Conservation (phyloP, 1,140 invertebrate species). For the Trypoxylus dichotomus region DNA sequence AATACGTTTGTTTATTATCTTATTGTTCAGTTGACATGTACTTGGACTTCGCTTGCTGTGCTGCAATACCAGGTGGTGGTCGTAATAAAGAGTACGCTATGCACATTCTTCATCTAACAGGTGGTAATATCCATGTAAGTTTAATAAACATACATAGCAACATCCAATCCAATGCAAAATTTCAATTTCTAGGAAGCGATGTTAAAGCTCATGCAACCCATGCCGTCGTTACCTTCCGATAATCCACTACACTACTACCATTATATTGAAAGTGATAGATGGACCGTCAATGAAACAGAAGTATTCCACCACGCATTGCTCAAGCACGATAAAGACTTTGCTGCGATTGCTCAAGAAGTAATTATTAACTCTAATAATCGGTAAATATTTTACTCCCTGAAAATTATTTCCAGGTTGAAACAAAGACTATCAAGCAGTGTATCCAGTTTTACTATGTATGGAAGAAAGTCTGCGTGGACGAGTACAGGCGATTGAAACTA, state of each 20-base stretch:
- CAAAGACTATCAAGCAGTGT: conserved; percentile 91
- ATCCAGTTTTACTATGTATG: conserved; percentile 98
- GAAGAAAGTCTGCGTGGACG: conserved; percentile 94
- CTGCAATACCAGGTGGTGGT: conserved; percentile 85
- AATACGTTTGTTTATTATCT: no score
- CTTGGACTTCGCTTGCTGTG: conserved; percentile 91
- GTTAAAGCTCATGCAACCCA: conserved; percentile 73
- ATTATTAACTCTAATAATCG: not conserved
- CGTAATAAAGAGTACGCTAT: conserved; percentile 94
- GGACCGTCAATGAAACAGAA: conserved; percentile 86
- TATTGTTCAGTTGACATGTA: conserved; percentile 70
- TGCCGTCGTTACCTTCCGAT: conserved; percentile 70
- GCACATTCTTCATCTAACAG: conserved; percentile 82
- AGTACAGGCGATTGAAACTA: conserved; percentile 68
- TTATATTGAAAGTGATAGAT: conserved; percentile 75
- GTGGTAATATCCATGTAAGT: conserved; percentile 83
- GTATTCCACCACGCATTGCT: conserved; percentile 84
- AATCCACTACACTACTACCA: conserved; percentile 74
- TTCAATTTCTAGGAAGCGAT: conserved; percentile 69
- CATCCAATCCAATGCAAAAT: not conserved
- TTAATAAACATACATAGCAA: not conserved
- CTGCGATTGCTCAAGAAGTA: conserved; percentile 26
- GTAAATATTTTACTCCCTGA: no score
- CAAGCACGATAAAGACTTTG: conserved; percentile 92
- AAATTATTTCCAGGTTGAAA: conserved; percentile 65